Evolutionary conservation across 2,888 invertebrate genomes (phyloP).

Genomic region (Drosophila parthenogenetica): DNA sequence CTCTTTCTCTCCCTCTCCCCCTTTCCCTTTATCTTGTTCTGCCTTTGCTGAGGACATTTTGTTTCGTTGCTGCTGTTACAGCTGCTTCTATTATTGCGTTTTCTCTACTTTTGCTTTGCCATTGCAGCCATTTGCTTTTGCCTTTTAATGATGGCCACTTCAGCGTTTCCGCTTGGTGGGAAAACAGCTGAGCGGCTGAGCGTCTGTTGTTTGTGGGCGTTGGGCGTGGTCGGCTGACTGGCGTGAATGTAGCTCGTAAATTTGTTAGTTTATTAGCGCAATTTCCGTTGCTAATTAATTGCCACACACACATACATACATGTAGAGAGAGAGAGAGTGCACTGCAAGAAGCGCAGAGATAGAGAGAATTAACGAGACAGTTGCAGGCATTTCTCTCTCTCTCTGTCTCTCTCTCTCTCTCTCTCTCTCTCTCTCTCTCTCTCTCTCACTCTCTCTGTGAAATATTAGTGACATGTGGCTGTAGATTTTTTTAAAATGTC

Average conservation of each 20-base stretch:
- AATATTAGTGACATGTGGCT: conserved; percentile 73
- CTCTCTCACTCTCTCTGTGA: conserved; percentile 17
- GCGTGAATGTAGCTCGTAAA: conserved; percentile 79
- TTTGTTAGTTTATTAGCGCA: conserved; percentile 80
- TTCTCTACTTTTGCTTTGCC: conserved; percentile 22
- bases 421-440: background rate
- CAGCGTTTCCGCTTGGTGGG: conserved; percentile 61
- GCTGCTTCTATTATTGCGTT: conserved; percentile 28
- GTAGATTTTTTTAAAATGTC: conserved; percentile 62
- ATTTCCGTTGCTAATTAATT: conserved; percentile 81
- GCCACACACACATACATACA: conserved; percentile 48
- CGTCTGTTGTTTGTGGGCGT: conserved; percentile 16
- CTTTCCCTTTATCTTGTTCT: too few species aligned
- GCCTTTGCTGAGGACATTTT: conserved; percentile 38
- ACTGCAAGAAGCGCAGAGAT: conserved; percentile 3
- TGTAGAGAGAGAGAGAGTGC: background rate
- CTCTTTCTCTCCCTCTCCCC: background rate
- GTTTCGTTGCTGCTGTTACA: conserved; percentile 15
- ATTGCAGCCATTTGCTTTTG: conserved; percentile 45
- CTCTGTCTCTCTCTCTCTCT: background rate
- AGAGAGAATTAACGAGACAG: conserved; percentile 8
- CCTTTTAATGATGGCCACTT: conserved; percentile 76
- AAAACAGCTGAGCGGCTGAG: conserved; percentile 22
- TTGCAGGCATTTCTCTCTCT: conserved; percentile 32
- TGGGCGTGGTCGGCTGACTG: conserved; percentile 42